Percentiles rank a stretch among this genome's conserved stretches.
These are phyloP conservation scores for Larimichthys polyactis DNA, from an alignment of 2,113 vertebrate genomes.

Conservation along the genomic window DNA sequence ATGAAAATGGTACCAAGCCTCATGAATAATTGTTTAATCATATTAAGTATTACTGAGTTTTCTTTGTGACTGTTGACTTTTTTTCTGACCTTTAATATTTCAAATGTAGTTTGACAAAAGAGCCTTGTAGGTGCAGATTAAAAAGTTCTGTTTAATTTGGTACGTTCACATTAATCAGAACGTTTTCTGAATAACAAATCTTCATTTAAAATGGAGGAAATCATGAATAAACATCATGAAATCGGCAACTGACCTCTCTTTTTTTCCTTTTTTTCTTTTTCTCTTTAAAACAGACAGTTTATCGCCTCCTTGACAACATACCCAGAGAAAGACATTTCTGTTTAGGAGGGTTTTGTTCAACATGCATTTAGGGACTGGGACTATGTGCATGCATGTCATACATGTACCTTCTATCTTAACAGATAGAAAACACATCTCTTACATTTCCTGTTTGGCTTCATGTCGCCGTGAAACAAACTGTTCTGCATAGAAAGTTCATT, in stretches of 20 bases:
- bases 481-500: conserved; percentile 52
- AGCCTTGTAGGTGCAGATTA: conserved; percentile 37
- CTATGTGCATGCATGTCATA: conserved; percentile 72
- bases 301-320: conserved; percentile 40
- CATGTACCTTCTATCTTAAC: conserved; percentile 68
- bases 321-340: conserved; percentile 46
- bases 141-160: conserved; percentile 7
- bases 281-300: conserved; percentile 26
- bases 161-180: conserved; percentile 19
- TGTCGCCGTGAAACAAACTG: conserved; percentile 55
- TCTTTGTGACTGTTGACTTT: conserved; percentile 25
- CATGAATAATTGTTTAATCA: conserved; percentile 43
- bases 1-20: conserved; percentile 30
- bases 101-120: conserved; percentile 7
- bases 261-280: neutral
- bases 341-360: conserved; percentile 39
- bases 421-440: conserved; percentile 71
- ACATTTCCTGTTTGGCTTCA: conserved; percentile 78
- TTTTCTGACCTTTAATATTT: conserved; percentile 44
- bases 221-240: conserved; percentile 43
- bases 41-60: conserved; percentile 19
- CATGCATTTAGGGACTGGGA: conserved; percentile 69
- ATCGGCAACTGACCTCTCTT: conserved; percentile 75
- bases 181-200: conserved; percentile 6
- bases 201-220: conserved; percentile 38